Evolutionary conservation across 1,140 invertebrate species (phyloP).

Genomic region (Panulirus ornatus): DNA sequence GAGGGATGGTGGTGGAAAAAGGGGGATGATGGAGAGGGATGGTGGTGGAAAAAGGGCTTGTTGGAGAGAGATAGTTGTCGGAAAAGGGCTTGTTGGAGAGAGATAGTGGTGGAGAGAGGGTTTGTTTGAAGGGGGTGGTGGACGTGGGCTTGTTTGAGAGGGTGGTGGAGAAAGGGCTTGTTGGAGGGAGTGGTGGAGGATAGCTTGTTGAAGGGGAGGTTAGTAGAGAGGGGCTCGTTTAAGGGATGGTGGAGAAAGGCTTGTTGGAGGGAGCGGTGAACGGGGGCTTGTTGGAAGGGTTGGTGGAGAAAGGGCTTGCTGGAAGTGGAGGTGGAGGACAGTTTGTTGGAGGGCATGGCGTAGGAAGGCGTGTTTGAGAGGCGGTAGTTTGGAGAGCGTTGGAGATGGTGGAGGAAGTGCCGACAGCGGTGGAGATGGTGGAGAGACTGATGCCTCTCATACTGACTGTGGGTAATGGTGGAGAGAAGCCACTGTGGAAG

Average conservation of each 20-base stretch:
- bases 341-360: too few species aligned
- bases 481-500: not conserved
- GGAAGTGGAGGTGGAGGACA: not conserved
- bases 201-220: too few species aligned
- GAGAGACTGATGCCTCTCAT: too few species aligned
- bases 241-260: too few species aligned
- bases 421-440: not conserved
- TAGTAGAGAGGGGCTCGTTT: too few species aligned
- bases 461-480: too few species aligned
- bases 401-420: not conserved
- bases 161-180: not conserved
- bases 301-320: too few species aligned
- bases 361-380: not conserved
- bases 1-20: slow-evolving; percentile 4
- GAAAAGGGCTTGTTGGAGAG: not conserved
- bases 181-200: not conserved
- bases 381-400: not conserved
- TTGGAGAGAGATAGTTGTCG: slow-evolving; percentile 6
- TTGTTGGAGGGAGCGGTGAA: too few species aligned
- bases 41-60: slow-evolving; percentile 9
- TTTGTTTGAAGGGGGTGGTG: not conserved
- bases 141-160: too few species aligned
- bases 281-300: too few species aligned
- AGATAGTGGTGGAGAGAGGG: not conserved
- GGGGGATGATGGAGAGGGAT: not conserved